Evolutionary conservation across 2,797 vertebrate genomes (phyloP), one percentile per base, ranked within the genome.

Genomic region (Benthosema pterotum): DNA sequence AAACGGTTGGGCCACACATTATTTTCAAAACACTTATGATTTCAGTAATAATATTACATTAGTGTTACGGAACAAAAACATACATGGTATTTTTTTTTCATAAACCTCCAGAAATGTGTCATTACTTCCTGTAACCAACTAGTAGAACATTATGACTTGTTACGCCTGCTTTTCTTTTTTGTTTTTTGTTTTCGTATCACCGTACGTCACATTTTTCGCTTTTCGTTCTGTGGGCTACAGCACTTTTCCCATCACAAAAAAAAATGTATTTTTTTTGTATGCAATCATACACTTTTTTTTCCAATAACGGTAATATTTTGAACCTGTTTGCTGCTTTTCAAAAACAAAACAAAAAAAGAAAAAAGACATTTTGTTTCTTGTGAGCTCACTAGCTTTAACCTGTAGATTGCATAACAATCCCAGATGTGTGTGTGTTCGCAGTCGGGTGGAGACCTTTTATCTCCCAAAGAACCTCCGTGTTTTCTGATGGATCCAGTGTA

Each of bases 241-340:
- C 59, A 61, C 53, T 63, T 69, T 70, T 42, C n/a, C 45, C 54
- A 46, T 75, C 63, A 52, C 65, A 67, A 58, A 65, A 9, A 38
- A 7, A 7, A 70, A 19, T 77, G 46, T 74, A 62, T 69, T 42
- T 38, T 71, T 64, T 75, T n/a, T n/a, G n/a, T 65, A 77, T 69
- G 57, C 55, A 80, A 55, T 49, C 54, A 47, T 71, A 48, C 7
- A 55, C 42, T 12, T 32, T 17, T 32, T 17, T 72, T 52, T 55
- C 52, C 57, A 52, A 47, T 42, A 45, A 2, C 63, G n/a, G 18
- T 19, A 25, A 64, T 6, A 22, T 47, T 18, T 66, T 50, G 18
- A 42, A 22, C 75, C 60, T 67, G 17, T 56, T 32, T 60, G 62
- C 64, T 77, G 66, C 61, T 73, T 77, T 78, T 80, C 19, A 22